These are phyloP conservation scores for Spermophilus dauricus DNA, from an alignment of 2,113 vertebrate genomes.

Conservation along the genomic window DNA sequence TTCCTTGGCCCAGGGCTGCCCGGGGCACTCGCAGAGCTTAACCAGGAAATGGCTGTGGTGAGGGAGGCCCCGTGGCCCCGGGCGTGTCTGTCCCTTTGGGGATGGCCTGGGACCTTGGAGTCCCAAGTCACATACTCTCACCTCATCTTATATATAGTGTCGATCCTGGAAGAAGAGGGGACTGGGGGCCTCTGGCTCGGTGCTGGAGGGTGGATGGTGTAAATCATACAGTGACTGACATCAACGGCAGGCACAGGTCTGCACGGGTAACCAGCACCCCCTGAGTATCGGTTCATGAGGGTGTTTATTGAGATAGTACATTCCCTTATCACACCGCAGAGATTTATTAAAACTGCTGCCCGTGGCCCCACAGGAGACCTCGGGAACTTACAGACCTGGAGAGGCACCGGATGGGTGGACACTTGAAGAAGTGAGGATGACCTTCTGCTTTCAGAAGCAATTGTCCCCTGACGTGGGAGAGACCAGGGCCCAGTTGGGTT, in stretches of 20 bases:
- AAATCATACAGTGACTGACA: fast-evolving
- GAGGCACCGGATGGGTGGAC: too few relatives aligned
- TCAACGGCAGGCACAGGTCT: neutral
- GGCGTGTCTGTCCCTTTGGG: neutral
- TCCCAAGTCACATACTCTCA: neutral
- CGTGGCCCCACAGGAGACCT: neutral
- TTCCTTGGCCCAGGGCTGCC: neutral
- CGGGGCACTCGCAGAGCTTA: neutral
- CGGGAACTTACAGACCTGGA: neutral
- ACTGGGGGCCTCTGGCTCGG: neutral
- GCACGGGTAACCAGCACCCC: neutral
- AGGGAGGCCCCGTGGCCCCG: neutral
- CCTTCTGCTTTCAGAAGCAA: neutral
- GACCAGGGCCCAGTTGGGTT: neutral
- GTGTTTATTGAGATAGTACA: neutral
- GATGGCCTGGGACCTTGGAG: neutral
- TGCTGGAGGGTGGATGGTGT: neutral
- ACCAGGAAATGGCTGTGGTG: too few relatives aligned
- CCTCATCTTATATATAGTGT: neutral
- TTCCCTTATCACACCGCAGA: neutral
- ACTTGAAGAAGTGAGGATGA: too few relatives aligned
- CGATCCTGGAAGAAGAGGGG: neutral
- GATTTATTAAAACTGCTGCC: neutral
- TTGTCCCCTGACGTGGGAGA: neutral
- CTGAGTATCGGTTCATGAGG: neutral